These are phyloP conservation scores for Myripristis murdjan DNA, from an alignment of 2,797 vertebrate species.

Conservation along the genomic window DNA sequence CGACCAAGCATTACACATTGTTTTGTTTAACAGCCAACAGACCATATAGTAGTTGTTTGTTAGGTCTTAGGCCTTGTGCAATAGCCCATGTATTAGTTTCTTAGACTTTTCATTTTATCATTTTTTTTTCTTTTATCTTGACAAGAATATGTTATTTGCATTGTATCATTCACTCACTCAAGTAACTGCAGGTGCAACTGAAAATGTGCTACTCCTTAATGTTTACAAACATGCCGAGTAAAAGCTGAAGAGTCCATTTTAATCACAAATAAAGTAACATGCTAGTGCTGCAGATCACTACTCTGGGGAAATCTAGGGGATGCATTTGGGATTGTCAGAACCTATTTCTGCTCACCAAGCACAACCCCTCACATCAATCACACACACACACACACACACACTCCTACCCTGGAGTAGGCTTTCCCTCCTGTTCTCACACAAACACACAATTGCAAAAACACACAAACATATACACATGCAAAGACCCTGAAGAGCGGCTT, in stretches of 20 bases:
- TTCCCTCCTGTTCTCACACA: conserved; percentile 46
- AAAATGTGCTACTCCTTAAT: conserved; percentile 7
- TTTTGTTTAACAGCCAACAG: too few relatives aligned
- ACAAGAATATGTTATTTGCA: too few relatives aligned
- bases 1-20: too few relatives aligned
- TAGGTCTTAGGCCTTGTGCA: too few relatives aligned
- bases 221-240: not conserved
- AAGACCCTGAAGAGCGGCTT: conserved; percentile 70
- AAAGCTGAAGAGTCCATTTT: conserved; percentile 1
- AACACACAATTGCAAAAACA: conserved; percentile 41
- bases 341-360: conserved; percentile 54
- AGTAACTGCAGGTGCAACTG: not conserved
- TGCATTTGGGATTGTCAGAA: conserved; percentile 55
- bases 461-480: conserved; percentile 33
- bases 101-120: too few relatives aligned
- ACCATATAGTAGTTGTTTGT: too few relatives aligned
- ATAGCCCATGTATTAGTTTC: too few relatives aligned
- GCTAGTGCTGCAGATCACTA: conserved; percentile 12
- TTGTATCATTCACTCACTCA: too few relatives aligned
- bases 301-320: conserved; percentile 45
- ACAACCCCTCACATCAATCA: conserved; percentile 71
- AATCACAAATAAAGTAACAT: conserved; percentile 18
- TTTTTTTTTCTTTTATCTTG: too few relatives aligned
- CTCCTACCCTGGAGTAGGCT: conserved; percentile 40
- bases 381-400: not conserved